Evolutionary conservation across 64 coral and sea anemone species (phyloP).

Genomic region (Actinia equina): DNA sequence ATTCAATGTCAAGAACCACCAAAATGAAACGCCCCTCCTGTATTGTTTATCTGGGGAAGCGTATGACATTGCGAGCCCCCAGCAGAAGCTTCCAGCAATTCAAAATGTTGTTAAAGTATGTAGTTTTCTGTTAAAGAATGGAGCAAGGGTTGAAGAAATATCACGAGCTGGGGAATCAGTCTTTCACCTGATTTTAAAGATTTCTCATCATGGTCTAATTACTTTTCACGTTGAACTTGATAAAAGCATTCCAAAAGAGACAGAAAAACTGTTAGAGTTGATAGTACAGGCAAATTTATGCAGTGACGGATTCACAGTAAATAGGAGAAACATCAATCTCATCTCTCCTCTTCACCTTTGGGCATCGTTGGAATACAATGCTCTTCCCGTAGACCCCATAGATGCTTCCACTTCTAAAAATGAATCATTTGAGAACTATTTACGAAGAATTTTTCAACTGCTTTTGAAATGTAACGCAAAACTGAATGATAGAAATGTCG

Average conservation of each 20-base stretch:
- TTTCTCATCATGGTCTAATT: background rate
- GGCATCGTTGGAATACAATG: background rate
- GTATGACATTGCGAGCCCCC: background rate
- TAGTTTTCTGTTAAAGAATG: background rate
- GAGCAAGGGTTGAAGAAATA: background rate
- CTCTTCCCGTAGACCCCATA: background rate
- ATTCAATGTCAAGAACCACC: background rate
- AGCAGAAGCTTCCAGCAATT: background rate
- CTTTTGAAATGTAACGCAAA: background rate
- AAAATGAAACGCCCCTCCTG: background rate
- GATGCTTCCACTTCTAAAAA: background rate
- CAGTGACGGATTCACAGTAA: background rate
- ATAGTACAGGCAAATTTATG: background rate
- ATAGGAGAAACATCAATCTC: background rate
- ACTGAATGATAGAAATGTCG: background rate
- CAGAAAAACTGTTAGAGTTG: background rate
- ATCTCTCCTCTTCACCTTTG: background rate
- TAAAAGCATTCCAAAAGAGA: background rate
- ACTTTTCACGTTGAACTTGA: background rate
- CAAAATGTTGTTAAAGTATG: background rate
- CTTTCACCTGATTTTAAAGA: constrained; percentile 5
- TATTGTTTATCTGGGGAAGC: background rate
- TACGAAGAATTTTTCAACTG: background rate
- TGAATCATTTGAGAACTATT: background rate
- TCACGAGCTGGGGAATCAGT: background rate